Evolutionary conservation across 2,888 invertebrate genomes (phyloP), one percentile per base, ranked within the genome.

Genomic region (Stenotaenia linearis): DNA sequence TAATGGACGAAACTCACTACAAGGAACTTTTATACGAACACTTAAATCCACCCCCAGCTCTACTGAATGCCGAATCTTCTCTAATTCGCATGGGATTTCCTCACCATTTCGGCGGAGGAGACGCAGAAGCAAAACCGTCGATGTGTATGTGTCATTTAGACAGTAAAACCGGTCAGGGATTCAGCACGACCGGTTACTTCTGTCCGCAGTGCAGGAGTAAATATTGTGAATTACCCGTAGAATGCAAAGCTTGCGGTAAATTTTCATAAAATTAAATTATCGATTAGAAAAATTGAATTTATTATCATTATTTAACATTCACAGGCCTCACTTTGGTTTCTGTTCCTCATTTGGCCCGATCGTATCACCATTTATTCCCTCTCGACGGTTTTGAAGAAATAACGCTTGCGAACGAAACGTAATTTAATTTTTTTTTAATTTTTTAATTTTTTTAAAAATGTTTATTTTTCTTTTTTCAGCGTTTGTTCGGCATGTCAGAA

Each of bases 181-280:
- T 83, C 76, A 84, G 85, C 76, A 85, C 83, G 32, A 83, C 82
- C 15, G 88, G 88, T 9, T 89, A 88, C 82, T 86, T 87, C 82
- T 90, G 89, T 83, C 89, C 88, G 0, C 97, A 98, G 86, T 99
- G 99, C 87, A 92, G 93, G 84, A 95, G 96, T 87, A 97, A 98
- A 88, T 98, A 98, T 88, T 99, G 99, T 87, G 96, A 98, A 86
- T 89, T 99, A 84, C 99, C 99, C 0, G 95, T 96, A 2, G 98
- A 99, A 88, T 99, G 99, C 86, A 91, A 94, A 84, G 93, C 95
- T 10, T 99, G 99, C 87, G 96, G 88, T n/a, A n/a, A n/a, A n/a
- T n/a, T n/a, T n/a, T n/a, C n/a, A n/a, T n/a, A n/a, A n/a, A n/a
- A n/a, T n/a, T n/a, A n/a, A n/a, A n/a, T n/a, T n/a, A n/a, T n/a